A percentile compares a stretch with the other conserved stretches of the same genome.
Evolutionary conservation across 2,113 vertebrate species (phyloP).

Genomic region (Boleophthalmus pectinirostris): DNA sequence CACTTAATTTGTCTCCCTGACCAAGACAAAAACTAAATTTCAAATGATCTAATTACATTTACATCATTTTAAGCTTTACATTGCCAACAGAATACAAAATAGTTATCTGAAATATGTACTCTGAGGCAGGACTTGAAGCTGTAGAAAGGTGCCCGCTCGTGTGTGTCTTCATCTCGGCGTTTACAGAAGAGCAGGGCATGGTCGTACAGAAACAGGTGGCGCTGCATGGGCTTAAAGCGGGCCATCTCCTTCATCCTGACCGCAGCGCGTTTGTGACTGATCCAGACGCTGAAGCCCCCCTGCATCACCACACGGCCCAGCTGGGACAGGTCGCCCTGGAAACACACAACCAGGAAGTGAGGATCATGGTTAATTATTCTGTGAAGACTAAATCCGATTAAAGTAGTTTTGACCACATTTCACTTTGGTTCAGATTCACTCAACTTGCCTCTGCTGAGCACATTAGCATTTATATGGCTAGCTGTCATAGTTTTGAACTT

Average conservation of each 20-base stretch:
- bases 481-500: neutral
- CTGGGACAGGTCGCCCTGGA: constrained; percentile 88
- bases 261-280: constrained; percentile 87
- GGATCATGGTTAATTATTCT: neutral
- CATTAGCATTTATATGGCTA: neutral
- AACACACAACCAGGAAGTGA: constrained; percentile 8
- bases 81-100: neutral
- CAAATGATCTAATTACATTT: too few species aligned
- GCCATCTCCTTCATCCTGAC: constrained; percentile 96
- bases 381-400: neutral
- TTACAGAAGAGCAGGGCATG: constrained; percentile 95
- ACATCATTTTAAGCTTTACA: neutral
- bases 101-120: constrained; percentile 61
- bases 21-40: too few species aligned
- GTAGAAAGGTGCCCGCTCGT: constrained; percentile 88
- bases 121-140: constrained; percentile 95
- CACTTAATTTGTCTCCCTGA: too few species aligned
- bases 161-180: constrained; percentile 84
- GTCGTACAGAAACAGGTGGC: constrained; percentile 94
- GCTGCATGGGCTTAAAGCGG: constrained; percentile 97
- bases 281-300: constrained; percentile 95
- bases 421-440: neutral
- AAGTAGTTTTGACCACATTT: neutral
- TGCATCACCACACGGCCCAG: constrained; percentile 91
- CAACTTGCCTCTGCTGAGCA: neutral